Conservation (phyloP, 1,140 invertebrate species). For the Papilio machaon region DNA sequence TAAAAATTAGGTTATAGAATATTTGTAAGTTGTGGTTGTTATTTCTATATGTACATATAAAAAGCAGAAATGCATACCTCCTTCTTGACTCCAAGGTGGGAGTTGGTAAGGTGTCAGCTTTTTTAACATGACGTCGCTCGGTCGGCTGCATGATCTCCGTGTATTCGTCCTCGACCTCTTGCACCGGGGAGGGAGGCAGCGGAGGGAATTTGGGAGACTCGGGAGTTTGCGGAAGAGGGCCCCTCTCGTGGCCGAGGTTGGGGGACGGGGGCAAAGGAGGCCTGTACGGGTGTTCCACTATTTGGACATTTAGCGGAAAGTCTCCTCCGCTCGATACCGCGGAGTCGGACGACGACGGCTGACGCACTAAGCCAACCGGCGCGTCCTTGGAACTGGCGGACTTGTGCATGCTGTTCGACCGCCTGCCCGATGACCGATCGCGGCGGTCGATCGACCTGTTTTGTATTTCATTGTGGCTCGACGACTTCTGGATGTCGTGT, state of each 20-base stretch:
- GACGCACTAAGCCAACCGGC: constrained; percentile 81
- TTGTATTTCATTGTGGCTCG: constrained; percentile 83
- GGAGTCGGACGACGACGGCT: constrained; percentile 60
- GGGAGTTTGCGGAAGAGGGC: constrained; percentile 81
- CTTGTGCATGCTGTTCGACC: constrained; percentile 85
- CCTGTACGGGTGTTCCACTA: constrained; percentile 79
- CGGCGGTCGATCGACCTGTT: constrained; percentile 82
- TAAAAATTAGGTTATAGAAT: too few relatives aligned
- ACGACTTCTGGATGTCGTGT: constrained; percentile 83
- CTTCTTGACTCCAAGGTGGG: constrained; percentile 65
- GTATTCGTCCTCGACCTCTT: constrained; percentile 89
- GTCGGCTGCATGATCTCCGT: constrained; percentile 85
- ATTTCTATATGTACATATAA: background rate
- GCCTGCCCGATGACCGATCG: constrained; percentile 77
- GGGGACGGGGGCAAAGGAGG: constrained; percentile 73
- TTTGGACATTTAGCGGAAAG: constrained; percentile 79
- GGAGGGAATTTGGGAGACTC: constrained; percentile 89
- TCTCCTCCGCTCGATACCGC: constrained; percentile 79
- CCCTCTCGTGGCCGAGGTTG: constrained; percentile 71
- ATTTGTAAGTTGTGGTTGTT: too few relatives aligned
- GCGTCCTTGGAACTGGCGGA: constrained; percentile 87
- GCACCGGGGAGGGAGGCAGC: constrained; percentile 88
- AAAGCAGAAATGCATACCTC: constrained; percentile 53
- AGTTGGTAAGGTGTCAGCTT: constrained; percentile 82
- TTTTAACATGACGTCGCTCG: constrained; percentile 76